Conservation (phyloP, 2,113 vertebrate genomes). For the Petroica traversi region DNA sequence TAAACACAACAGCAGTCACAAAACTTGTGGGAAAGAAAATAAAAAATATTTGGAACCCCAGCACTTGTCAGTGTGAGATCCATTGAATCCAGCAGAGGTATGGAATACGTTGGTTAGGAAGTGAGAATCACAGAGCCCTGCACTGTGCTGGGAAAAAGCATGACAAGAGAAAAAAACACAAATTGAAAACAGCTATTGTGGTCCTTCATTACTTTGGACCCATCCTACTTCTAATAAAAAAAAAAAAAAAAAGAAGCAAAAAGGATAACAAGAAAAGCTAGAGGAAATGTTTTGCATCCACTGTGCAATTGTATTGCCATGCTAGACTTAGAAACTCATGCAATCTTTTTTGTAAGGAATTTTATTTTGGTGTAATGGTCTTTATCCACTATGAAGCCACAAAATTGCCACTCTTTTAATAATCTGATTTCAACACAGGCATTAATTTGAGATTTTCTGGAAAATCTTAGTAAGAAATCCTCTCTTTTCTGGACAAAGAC, state of each 20-base stretch:
- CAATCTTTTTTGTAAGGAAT: background rate
- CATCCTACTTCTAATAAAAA: background rate
- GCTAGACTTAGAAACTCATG: background rate
- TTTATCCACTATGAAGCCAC: background rate
- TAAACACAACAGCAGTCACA: conserved; percentile 27
- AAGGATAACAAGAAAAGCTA: background rate
- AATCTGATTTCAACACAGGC: background rate
- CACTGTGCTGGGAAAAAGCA: background rate
- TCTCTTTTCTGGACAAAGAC: background rate
- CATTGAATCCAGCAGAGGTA: background rate
- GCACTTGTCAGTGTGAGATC: background rate
- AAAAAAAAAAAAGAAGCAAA: background rate
- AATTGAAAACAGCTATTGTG: background rate
- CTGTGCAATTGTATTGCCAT: background rate
- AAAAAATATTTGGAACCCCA: conserved; percentile 28
- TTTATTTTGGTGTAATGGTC: background rate
- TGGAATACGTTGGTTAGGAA: background rate
- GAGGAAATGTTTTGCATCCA: background rate
- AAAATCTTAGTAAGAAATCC: background rate
- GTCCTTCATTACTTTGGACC: background rate
- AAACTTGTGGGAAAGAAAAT: conserved; percentile 56
- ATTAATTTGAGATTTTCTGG: background rate
- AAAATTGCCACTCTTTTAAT: background rate
- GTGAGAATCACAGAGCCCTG: background rate
- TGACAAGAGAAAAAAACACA: background rate